Percentiles rank a stretch among this genome's conserved stretches.
Evolutionary conservation across 2,113 vertebrate species (phyloP).

Genomic region (Alethe diademata): DNA sequence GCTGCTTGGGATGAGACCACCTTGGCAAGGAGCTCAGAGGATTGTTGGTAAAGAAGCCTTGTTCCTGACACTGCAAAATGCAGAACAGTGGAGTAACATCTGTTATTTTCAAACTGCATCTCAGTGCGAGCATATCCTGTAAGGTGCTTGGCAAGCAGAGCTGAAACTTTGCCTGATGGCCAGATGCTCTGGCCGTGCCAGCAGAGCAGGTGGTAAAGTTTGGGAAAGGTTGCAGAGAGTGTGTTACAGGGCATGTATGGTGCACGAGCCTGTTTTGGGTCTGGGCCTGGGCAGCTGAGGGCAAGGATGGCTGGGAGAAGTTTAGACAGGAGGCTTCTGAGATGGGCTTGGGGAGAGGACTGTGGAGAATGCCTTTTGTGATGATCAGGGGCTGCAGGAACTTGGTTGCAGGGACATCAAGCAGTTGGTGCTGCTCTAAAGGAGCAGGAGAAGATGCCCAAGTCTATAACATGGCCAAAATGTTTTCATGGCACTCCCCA

Average conservation of each 20-base stretch:
- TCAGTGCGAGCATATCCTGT: background rate
- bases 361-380: background rate
- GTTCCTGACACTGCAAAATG: constrained; percentile 16
- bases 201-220: constrained; percentile 3
- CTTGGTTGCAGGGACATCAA: background rate
- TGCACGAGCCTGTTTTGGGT: background rate
- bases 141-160: constrained; percentile 12
- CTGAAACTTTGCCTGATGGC: background rate
- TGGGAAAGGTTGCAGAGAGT: background rate
- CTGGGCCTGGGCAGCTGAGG: background rate
- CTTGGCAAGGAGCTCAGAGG: constrained; percentile 8
- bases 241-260: background rate
- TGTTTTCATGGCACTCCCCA: background rate
- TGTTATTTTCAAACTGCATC: background rate
- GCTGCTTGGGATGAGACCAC: background rate
- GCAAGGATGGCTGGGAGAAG: background rate
- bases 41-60: background rate
- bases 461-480: rapidly evolving
- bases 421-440: background rate
- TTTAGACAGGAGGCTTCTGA: background rate
- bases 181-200: background rate
- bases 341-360: background rate
- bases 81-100: background rate
- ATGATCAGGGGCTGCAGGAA: background rate
- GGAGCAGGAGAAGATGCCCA: background rate